Conservation (phyloP, 2,888 invertebrate species). For the Uloborus plumipes region DNA sequence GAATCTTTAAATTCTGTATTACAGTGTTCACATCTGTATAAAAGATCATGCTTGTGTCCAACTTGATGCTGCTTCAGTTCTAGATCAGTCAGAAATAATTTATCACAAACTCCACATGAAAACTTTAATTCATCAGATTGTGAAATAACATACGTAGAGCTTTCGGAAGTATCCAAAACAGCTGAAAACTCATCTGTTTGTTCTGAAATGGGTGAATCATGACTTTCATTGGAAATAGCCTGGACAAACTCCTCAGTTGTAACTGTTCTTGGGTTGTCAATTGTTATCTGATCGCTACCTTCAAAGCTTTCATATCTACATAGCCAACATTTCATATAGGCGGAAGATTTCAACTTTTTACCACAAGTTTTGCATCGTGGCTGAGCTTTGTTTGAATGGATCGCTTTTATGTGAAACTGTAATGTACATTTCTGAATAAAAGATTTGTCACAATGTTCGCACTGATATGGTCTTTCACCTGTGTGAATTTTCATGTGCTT, state of each 20-base stretch:
- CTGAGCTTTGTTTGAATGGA: constrained; percentile 42
- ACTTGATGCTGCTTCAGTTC: constrained; percentile 19
- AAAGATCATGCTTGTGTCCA: constrained; percentile 10
- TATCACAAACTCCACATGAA: constrained; percentile 8
- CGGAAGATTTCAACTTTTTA: constrained; percentile 42
- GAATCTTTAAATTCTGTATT: constrained; percentile 9
- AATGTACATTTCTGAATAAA: constrained; percentile 55
- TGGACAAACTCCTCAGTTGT: background rate
- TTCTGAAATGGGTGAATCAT: background rate
- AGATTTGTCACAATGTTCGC: constrained; percentile 45
- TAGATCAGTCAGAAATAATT: background rate
- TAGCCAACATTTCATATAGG: constrained; percentile 47
- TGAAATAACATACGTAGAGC: background rate
- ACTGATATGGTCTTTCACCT: constrained; percentile 47
- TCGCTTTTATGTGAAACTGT: constrained; percentile 55
- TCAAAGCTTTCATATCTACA: constrained; percentile 44
- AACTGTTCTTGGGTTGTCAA: background rate
- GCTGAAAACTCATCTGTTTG: background rate
- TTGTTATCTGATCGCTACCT: background rate
- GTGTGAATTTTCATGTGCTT: constrained; percentile 59
- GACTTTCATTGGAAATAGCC: background rate
- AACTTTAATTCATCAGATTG: background rate
- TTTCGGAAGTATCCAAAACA: background rate
- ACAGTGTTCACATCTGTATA: constrained; percentile 45
- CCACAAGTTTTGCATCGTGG: constrained; percentile 52